Base-by-base conservation (phyloP, 1,140 invertebrate genomes). In the Ceratoteleas bidentatus region DNA sequence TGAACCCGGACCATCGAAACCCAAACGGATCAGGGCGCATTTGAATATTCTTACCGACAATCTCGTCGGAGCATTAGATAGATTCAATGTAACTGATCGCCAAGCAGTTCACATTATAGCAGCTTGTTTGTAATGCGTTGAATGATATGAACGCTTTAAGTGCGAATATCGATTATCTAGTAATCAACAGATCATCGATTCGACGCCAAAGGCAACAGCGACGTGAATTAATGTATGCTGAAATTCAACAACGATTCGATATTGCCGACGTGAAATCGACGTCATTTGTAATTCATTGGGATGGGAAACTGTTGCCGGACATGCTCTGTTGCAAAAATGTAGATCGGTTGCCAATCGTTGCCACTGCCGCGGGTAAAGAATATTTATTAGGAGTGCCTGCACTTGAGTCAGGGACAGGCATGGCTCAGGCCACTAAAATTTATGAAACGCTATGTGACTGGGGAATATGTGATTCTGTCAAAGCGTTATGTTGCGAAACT, bases 401-500 rank as follows among this genome's bases (percentile, higher is more conserved):
- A 54, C 15, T 54, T 36, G 53, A 54, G 33, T 32, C 15, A 11
- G 53, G 53, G n/a, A 9, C 32, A 13, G 53, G 53, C 16, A 54
- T 54, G 0, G 16, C 15, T 36, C 53, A 54, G 16, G 53, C 53
- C 7, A 54, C 33, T 34, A 13, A 24, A 14, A 32, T 54, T 15
- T 61, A 61, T 33, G 58, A 49, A 45, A 49, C 11, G 5, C 8
- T 49, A 6, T 47, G 40, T 49, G 58, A 61, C 32, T 80, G 69
- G 56, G 50, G 57, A 53, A 50, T 70, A 15, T 47, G 60, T 47
- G 75, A 78, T 13, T 36, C 32, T 13, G 16, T 54, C 16, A 16
- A 54, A 54, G 53, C 53, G 4, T 9, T 54, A 8, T 50, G 68
- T 72, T 80, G 68, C 54, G 68, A 80, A 54, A 80, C 68, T 9